Evolutionary conservation across 2,888 invertebrate genomes (phyloP).

Genomic region (Caenorhabditis macrosperma): DNA sequence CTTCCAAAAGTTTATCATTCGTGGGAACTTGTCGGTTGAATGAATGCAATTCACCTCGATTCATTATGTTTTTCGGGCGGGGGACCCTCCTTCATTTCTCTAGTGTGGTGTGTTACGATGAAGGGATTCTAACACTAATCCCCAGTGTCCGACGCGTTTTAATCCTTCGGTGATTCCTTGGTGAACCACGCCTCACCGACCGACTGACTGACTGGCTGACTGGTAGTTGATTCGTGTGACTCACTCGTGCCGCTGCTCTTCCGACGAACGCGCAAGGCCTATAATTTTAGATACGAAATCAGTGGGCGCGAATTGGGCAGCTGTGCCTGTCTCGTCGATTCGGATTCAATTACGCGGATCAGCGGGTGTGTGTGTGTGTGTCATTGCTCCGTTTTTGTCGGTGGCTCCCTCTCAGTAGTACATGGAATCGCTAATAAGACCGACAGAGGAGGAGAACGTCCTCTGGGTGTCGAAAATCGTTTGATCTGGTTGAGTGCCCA

Average conservation of each 20-base stretch:
- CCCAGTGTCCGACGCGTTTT: constrained; percentile 42
- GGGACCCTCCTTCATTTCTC: neutral
- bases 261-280: neutral
- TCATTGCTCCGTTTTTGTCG: neutral
- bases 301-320: constrained; percentile 14
- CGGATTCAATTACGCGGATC: constrained; percentile 20
- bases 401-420: neutral
- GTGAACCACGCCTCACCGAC: neutral
- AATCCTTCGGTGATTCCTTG: constrained; percentile 31
- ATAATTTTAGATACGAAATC: constrained; percentile 25
- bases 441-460: constrained; percentile 1
- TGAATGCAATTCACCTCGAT: neutral
- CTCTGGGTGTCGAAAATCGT: constrained; percentile 40
- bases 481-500: constrained; percentile 53
- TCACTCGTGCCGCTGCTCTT: neutral
- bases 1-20: constrained; percentile 3
- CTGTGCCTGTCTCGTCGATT: neutral
- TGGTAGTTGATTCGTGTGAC: constrained; percentile 4
- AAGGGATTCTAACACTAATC: constrained; percentile 47
- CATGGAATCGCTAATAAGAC: neutral
- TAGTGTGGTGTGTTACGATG: constrained; percentile 2
- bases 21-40: constrained; percentile 14
- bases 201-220: too few species aligned
- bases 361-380: too few species aligned
- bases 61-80: neutral